Conservation (phyloP, 2,113 vertebrate genomes). For the Uria lomvia region DNA sequence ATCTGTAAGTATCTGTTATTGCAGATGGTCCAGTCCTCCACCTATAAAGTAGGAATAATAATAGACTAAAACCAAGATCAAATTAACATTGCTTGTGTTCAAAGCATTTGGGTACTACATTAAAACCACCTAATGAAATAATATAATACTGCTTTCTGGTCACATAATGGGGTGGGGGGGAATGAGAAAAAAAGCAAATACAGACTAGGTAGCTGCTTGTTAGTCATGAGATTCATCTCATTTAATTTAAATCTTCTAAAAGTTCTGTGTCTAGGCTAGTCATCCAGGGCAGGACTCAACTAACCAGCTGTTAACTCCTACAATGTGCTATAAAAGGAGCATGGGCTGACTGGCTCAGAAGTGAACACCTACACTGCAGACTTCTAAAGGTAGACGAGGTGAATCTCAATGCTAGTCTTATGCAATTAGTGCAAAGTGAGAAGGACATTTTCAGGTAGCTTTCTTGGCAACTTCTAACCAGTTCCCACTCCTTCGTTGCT, state of each 20-base stretch:
- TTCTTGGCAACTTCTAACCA: not conserved
- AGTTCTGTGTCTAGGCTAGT: not conserved
- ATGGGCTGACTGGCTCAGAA: not conserved
- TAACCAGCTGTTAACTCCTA: conserved; percentile 55
- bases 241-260: not conserved
- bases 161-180: not conserved
- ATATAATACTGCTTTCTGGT: not conserved
- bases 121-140: not conserved
- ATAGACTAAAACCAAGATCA: not conserved
- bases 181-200: not conserved
- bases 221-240: not conserved
- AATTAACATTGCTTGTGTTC: not conserved
- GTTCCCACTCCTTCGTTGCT: not conserved
- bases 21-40: not conserved
- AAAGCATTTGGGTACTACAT: not conserved
- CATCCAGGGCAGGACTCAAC: not conserved
- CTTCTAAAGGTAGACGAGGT: not conserved
- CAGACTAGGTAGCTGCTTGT: not conserved
- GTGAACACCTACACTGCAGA: conserved; percentile 12
- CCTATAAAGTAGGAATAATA: not conserved
- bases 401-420: not conserved
- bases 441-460: not conserved
- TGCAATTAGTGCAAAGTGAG: not conserved
- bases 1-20: not conserved
- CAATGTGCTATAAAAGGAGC: not conserved